These are phyloP conservation scores for Leptocoma aspasia DNA, from an alignment of 2,113 vertebrate genomes.

Conservation along the genomic window DNA sequence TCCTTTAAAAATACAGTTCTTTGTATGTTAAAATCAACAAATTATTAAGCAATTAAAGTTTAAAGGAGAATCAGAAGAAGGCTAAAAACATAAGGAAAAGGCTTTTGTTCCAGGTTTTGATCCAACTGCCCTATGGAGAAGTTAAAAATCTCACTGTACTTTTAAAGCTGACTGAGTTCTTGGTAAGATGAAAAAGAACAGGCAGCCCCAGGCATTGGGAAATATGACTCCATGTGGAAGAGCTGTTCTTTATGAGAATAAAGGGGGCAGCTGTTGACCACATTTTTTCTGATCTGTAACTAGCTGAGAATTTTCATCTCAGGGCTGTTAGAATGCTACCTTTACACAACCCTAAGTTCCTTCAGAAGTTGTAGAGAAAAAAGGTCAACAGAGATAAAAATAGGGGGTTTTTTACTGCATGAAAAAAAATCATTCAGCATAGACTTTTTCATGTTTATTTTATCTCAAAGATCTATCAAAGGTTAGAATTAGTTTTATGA, in stretches of 20 bases:
- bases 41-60: neutral
- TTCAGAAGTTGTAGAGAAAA: neutral
- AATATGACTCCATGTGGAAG: neutral
- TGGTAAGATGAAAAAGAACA: neutral
- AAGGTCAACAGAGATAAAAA: neutral
- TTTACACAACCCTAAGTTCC: neutral
- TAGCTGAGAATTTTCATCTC: neutral
- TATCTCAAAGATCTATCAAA: neutral
- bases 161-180: neutral
- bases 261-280: neutral
- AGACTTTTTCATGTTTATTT: neutral
- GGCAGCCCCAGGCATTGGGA: neutral
- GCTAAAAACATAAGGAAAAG: neutral
- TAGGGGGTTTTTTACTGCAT: neutral
- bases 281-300: neutral
- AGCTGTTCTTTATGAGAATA: neutral
- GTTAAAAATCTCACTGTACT: neutral
- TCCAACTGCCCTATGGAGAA: neutral
- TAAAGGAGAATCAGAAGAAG: neutral
- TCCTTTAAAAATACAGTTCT: neutral
- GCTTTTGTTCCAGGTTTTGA: neutral
- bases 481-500: neutral
- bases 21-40: neutral
- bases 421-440: neutral
- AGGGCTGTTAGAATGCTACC: neutral